A percentile compares a stretch with the other conserved stretches of the same genome.
Conservation (phyloP, 2,888 invertebrate genomes). For the Parthenolecanium corni region DNA sequence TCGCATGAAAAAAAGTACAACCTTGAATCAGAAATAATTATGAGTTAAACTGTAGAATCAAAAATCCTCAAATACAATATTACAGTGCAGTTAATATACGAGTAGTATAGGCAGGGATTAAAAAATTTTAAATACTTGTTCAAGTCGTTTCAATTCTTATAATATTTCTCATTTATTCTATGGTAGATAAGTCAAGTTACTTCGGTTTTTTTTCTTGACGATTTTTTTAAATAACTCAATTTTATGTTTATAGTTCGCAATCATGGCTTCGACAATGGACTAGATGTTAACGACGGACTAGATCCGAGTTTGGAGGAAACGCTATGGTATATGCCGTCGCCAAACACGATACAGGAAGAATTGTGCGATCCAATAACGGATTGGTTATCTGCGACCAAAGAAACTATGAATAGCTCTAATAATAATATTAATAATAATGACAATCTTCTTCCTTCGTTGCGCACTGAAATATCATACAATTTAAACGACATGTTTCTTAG, state of each 20-base stretch:
- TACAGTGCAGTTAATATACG: too few species aligned
- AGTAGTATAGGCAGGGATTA: too few species aligned
- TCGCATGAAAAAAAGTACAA: too few species aligned
- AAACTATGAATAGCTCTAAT: constrained; percentile 6
- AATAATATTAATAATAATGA: constrained; percentile 10
- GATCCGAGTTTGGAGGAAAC: constrained; percentile 24
- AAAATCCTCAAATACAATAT: too few species aligned
- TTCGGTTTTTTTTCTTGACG: too few species aligned
- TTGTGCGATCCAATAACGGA: constrained; percentile 29
- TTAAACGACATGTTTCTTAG: constrained; percentile 12
- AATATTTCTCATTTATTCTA: too few species aligned
- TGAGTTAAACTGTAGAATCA: too few species aligned
- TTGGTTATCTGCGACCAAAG: constrained; percentile 23
- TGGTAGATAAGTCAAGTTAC: too few species aligned
- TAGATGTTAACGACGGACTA: constrained; percentile 27
- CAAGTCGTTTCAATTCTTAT: too few species aligned
- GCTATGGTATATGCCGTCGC: constrained; percentile 25
- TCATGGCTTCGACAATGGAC: constrained; percentile 16
- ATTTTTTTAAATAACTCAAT: too few species aligned
- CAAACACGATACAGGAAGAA: constrained; percentile 27
- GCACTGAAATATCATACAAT: constrained; percentile 15
- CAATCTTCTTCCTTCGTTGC: constrained; percentile 6
- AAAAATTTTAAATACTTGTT: too few species aligned
- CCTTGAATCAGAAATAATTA: too few species aligned
- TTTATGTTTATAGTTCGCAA: constrained; percentile 18